Evolutionary conservation across 2,888 invertebrate genomes (phyloP).

Genomic region (Dexiosoma caninum): DNA sequence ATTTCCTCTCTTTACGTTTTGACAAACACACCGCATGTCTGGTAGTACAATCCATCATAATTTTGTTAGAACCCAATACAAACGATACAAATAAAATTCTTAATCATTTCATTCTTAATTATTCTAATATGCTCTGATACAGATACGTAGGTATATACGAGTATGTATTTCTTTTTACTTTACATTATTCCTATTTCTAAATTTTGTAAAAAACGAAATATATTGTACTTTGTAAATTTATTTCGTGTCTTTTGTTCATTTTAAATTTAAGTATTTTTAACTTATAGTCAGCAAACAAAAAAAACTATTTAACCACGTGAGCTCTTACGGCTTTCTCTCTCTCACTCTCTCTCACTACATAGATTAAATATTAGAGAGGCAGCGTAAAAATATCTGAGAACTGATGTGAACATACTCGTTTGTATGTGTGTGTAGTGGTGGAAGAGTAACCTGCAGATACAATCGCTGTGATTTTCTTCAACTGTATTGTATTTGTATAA

Average conservation of each 20-base stretch:
- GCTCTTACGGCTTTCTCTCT: constrained; percentile 18
- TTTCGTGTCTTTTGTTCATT: constrained; percentile 11
- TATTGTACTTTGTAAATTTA: constrained; percentile 19
- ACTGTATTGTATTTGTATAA: constrained; percentile 5
- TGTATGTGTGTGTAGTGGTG: constrained; percentile 14
- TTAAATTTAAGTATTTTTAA: constrained; percentile 57
- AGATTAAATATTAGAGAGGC: constrained; percentile 16
- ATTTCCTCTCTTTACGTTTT: not conserved
- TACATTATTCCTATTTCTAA: not conserved
- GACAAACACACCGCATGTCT: not conserved
- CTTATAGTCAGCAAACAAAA: constrained; percentile 41
- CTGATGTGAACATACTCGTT: not conserved
- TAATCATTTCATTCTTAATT: not conserved
- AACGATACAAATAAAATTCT: constrained; percentile 8
- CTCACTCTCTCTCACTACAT: not conserved
- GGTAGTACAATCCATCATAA: not conserved
- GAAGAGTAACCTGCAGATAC: constrained; percentile 33
- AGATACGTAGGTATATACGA: not conserved
- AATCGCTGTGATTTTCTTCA: constrained; percentile 12
- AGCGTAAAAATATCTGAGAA: not conserved
- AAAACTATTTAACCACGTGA: constrained; percentile 57
- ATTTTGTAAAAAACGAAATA: constrained; percentile 11
- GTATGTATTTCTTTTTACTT: not conserved
- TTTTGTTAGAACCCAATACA: constrained; percentile 17
- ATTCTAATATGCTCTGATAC: constrained; percentile 29